These are phyloP conservation scores for Burhinus bistriatus DNA, from an alignment of 2,113 vertebrate genomes.

Conservation along the genomic window DNA sequence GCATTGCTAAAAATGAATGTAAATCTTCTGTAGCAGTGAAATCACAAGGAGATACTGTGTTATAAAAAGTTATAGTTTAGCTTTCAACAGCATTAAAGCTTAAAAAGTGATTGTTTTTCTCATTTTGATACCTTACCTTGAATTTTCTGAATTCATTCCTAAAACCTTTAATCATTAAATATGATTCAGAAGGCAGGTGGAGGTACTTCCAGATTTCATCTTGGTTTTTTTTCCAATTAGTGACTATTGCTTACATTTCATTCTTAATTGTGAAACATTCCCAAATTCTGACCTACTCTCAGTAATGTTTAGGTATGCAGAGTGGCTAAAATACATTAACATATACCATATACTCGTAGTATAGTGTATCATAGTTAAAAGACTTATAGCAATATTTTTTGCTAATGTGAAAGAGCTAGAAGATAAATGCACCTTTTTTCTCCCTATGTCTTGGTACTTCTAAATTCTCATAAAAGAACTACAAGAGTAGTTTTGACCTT, in stretches of 20 bases:
- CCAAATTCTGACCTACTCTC: not conserved
- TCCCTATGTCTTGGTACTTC: not conserved
- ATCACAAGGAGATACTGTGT: not conserved
- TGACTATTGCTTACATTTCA: not conserved
- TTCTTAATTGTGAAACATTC: rapidly evolving
- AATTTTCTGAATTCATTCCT: not conserved
- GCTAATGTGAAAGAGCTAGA: not conserved
- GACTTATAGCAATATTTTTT: not conserved
- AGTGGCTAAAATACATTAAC: not conserved
- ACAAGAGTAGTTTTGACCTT: not conserved
- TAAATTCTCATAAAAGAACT: not conserved
- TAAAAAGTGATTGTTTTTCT: not conserved
- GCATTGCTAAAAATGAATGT: not conserved
- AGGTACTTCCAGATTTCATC: not conserved
- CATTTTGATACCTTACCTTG: not conserved
- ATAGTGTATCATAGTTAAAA: not conserved
- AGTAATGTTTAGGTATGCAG: not conserved
- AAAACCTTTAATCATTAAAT: not conserved
- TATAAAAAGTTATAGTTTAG: not conserved
- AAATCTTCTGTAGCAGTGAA: not conserved
- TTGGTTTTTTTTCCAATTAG: rapidly evolving
- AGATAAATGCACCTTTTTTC: not conserved
- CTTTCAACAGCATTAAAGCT: not conserved
- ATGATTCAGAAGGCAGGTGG: not conserved
- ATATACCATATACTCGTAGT: not conserved